These are phyloP conservation scores for Xiphydria camelus DNA, from an alignment of 2,888 invertebrate genomes.

Conservation along the genomic window DNA sequence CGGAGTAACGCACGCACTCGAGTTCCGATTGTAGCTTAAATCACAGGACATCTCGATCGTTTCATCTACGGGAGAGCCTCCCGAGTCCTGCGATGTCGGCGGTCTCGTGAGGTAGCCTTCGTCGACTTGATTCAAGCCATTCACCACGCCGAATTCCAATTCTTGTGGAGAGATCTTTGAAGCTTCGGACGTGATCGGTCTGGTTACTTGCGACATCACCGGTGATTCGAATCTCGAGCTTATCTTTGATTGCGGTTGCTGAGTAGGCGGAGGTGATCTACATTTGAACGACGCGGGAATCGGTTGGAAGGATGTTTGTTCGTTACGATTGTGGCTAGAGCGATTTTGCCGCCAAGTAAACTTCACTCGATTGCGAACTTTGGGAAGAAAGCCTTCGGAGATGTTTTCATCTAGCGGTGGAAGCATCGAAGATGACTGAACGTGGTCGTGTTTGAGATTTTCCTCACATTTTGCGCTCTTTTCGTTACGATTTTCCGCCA, in stretches of 20 bases:
- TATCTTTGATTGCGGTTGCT: not conserved
- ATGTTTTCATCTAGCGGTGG: not conserved
- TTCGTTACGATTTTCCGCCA: not conserved
- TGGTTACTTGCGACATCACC: not conserved
- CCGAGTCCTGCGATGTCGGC: not conserved
- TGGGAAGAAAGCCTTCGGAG: too few relatives aligned
- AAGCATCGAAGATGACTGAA: not conserved
- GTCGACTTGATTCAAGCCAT: not conserved
- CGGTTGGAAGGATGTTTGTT: not conserved
- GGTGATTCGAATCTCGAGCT: too few relatives aligned
- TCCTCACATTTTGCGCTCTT: not conserved
- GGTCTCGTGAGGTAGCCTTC: constrained; percentile 2
- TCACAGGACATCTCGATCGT: too few relatives aligned
- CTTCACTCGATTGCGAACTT: too few relatives aligned
- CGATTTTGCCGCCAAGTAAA: too few relatives aligned
- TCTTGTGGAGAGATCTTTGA: too few relatives aligned
- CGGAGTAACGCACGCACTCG: too few relatives aligned
- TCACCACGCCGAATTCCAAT: too few relatives aligned
- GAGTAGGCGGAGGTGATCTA: too few relatives aligned
- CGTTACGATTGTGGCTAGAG: not conserved
- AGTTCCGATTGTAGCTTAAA: too few relatives aligned
- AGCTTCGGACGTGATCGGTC: not conserved
- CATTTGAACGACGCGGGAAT: too few relatives aligned
- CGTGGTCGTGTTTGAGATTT: not conserved
- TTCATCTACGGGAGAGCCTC: not conserved